A percentile compares a stretch with the other conserved stretches of the same genome.
Evolutionary conservation across 2,113 vertebrate species (phyloP).

Genomic region (Malurus cyaneus): DNA sequence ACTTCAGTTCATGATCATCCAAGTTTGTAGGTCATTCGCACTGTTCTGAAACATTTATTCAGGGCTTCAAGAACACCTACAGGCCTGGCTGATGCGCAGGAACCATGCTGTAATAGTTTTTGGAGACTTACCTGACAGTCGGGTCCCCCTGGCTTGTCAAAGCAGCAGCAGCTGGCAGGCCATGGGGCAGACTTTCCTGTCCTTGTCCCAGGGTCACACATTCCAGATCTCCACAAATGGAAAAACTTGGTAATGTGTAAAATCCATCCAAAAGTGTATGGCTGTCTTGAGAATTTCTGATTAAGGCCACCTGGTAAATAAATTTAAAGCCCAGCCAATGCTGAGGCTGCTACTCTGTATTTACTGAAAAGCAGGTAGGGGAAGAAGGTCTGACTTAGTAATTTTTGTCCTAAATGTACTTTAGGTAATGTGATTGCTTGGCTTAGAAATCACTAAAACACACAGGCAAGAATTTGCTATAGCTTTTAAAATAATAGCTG

Average conservation of each 20-base stretch:
- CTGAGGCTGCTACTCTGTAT: background rate
- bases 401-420: background rate
- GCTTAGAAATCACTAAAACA: background rate
- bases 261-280: background rate
- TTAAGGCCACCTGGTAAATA: background rate
- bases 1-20: fast-evolving
- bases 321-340: too few relatives aligned
- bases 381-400: background rate
- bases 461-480: background rate
- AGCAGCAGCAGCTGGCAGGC: background rate
- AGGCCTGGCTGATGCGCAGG: background rate
- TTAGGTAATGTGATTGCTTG: background rate
- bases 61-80: background rate
- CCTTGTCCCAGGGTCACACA: background rate
- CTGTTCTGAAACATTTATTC: background rate
- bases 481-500: background rate
- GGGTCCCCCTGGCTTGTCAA: background rate
- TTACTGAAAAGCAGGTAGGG: background rate
- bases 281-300: background rate
- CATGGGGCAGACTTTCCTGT: background rate
- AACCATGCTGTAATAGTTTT: background rate
- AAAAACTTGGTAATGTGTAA: background rate
- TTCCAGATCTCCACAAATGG: too few relatives aligned
- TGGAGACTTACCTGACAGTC: background rate
- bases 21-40: background rate